These are phyloP conservation scores for Acipenser transmontanus DNA, from an alignment of 2,797 vertebrate species.

Conservation along the genomic window DNA sequence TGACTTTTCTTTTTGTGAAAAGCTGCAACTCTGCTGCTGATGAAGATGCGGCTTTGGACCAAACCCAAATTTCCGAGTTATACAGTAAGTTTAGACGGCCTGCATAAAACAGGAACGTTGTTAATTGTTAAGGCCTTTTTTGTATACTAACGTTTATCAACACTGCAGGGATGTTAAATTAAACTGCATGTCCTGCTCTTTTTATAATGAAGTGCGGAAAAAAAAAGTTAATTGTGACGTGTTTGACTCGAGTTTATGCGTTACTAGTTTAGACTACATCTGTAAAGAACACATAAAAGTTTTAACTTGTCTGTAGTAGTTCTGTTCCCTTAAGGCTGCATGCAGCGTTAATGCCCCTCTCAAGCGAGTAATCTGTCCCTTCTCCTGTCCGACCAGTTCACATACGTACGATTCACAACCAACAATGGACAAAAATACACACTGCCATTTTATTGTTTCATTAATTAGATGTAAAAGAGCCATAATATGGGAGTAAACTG, in stretches of 20 bases:
- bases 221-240: too few relatives aligned
- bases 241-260: too few relatives aligned
- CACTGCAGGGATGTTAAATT: too few relatives aligned
- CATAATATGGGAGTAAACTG: too few relatives aligned
- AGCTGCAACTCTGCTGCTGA: conserved; percentile 34
- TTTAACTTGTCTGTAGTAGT: conserved; percentile 12
- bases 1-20: conserved; percentile 32
- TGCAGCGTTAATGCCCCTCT: conserved; percentile 2
- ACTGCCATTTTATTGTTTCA: too few relatives aligned
- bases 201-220: too few relatives aligned
- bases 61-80: conserved; percentile 48
- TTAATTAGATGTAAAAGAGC: too few relatives aligned
- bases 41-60: conserved; percentile 49
- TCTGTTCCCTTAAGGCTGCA: neutral
- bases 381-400: neutral
- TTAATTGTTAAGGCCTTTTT: neutral
- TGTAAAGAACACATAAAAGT: neutral
- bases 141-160: too few relatives aligned
- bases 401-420: too few relatives aligned
- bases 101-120: conserved; percentile 10
- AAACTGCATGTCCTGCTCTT: too few relatives aligned
- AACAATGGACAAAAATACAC: too few relatives aligned
- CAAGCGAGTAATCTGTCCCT: neutral
- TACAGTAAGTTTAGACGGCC: conserved; percentile 59
- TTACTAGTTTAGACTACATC: too few relatives aligned